Conservation (phyloP, 2,797 vertebrate genomes). For the Aselliscus stoliczkanus region DNA sequence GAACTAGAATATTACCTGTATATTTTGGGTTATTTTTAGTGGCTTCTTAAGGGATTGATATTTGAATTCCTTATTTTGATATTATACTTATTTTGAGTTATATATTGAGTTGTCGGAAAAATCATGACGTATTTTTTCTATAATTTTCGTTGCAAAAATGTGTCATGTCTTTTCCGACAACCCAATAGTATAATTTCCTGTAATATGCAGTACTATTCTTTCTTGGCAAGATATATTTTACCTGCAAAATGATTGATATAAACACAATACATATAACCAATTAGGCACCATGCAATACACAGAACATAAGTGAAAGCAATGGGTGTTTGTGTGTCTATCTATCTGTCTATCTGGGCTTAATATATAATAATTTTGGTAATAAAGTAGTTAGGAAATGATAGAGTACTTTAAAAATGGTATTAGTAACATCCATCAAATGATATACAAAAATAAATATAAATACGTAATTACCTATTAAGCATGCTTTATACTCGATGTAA, state of each 20-base stretch:
- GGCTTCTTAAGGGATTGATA: neutral
- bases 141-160: too few relatives aligned
- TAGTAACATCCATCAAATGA: neutral
- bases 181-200: neutral
- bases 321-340: neutral
- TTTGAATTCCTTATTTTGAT: neutral
- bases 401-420: neutral
- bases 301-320: neutral
- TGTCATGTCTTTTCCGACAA: too few relatives aligned
- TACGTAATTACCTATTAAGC: neutral
- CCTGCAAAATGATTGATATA: neutral
- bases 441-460: neutral
- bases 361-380: neutral
- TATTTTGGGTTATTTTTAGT: neutral
- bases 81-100: neutral
- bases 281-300: neutral
- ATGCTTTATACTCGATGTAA: neutral
- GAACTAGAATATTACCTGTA: neutral
- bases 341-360: neutral
- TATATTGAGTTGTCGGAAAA: too few relatives aligned
- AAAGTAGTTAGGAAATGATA: constrained; percentile 7
- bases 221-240: neutral
- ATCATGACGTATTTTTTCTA: too few relatives aligned
- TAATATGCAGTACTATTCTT: neutral
- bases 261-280: neutral